These are phyloP conservation scores for Coracopsis vasa DNA, from an alignment of 2,113 vertebrate species.

Conservation along the genomic window DNA sequence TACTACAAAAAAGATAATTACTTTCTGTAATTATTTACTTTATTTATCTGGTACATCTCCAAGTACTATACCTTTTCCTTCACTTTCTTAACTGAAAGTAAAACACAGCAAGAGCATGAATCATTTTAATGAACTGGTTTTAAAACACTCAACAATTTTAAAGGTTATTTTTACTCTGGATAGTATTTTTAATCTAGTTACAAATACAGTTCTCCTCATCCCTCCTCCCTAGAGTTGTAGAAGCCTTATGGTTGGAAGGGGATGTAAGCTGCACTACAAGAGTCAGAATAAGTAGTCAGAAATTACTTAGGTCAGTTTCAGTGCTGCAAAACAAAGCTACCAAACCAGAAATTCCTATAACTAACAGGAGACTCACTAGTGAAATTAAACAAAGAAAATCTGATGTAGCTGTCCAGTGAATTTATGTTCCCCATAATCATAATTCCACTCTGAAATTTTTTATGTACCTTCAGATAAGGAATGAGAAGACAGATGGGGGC, in stretches of 20 bases:
- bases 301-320: neutral
- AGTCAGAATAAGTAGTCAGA: neutral
- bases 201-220: neutral
- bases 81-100: neutral
- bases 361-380: neutral
- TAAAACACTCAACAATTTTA: neutral
- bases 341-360: neutral
- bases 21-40: neutral
- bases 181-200: neutral
- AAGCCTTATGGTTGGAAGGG: neutral
- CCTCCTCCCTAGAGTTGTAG: neutral
- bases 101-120: neutral
- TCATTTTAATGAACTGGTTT: neutral
- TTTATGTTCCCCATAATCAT: neutral
- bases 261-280: neutral
- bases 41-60: neutral
- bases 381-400: neutral
- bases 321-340: neutral
- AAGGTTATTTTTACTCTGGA: neutral
- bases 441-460: neutral
- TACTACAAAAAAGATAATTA: neutral
- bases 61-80: neutral
- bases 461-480: neutral
- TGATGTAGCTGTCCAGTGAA: neutral
- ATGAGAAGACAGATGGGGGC: neutral